Conservation (phyloP, 2,888 invertebrate species). For the Eucriotettix oculatus region DNA sequence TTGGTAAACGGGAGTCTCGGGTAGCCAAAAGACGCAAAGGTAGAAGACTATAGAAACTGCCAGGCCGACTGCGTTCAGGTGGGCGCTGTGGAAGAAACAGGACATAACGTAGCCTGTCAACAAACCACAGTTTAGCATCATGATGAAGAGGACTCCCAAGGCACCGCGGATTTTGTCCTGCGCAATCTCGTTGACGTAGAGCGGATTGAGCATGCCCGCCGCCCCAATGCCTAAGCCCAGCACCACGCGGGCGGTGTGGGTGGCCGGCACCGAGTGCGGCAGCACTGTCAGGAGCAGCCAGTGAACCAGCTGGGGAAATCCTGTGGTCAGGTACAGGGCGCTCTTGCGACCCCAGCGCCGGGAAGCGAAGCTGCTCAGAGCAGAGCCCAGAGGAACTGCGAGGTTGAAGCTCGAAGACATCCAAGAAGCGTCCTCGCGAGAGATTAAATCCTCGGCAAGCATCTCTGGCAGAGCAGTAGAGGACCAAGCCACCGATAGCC, state of each 20-base stretch:
- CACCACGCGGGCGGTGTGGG: background rate
- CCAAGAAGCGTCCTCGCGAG: background rate
- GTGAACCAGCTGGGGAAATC: background rate
- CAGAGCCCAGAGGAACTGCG: background rate
- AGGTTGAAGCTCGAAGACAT: background rate
- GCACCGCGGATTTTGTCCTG: background rate
- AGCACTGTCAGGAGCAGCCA: background rate
- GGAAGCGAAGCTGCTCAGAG: background rate
- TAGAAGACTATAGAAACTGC: background rate
- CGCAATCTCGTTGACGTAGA: background rate
- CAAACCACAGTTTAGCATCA: background rate
- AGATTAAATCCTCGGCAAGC: background rate
- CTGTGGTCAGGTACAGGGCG: background rate
- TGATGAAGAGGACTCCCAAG: background rate
- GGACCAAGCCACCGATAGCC: background rate
- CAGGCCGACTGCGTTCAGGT: background rate
- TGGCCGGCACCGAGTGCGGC: background rate
- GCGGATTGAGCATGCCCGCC: background rate
- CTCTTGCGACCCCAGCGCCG: background rate
- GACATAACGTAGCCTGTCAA: background rate
- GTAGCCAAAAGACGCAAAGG: constrained; percentile 19
- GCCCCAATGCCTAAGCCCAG: background rate
- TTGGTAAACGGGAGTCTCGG: constrained; percentile 41
- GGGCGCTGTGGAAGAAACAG: background rate
- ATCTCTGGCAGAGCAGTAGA: background rate